Evolutionary conservation across 2,888 invertebrate genomes (phyloP), one percentile per base, ranked within the genome.

Genomic region (Brenthis hecate): DNA sequence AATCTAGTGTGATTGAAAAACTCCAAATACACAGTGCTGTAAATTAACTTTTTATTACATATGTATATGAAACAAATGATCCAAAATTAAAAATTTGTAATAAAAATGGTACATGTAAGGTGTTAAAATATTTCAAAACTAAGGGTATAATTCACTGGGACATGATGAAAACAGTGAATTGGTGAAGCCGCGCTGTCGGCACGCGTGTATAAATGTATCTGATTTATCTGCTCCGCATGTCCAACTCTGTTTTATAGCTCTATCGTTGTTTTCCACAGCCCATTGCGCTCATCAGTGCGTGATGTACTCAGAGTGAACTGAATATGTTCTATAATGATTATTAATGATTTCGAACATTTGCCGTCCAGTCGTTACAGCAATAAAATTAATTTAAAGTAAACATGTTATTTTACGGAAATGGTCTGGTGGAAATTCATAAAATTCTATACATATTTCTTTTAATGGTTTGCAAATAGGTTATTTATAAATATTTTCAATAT

Each of bases 121-220:
- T 51, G 56, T 66, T 66, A 65, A 68, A 65, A 57, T 69, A 66
- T 70, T 64, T 43, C 56, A 54, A 65, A 70, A 63, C 66, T 64
- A 63, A 65, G 50, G 69, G 55, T 62, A 70, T 73, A 75, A 74
- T 73, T 73, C 70, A 72, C 69, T 62, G 56, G 56, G 74, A 73
- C 75, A 74, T 72, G 73, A 72, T 72, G 73, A 73, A 72, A 72
- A 72, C 74, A 72, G 64, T 71, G 75, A 74, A 74, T 73, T 67
- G 70, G 71, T 73, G 72, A 74, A 56, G 71, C 67, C 61, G 66
- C 68, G 62, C 66, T 71, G 77, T 74, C 76, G 64, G 65, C 69
- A 66, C 61, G 70, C 70, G 65, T 65, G 72, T 73, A 71, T 70
- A 75, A 73, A 74, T 73, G 72, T 70, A 63, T 73, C 74, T 74